phyloP scores from a whole-genome alignment of 2,888 invertebrate genomes.

The Hyposoter dolosus region DNA sequence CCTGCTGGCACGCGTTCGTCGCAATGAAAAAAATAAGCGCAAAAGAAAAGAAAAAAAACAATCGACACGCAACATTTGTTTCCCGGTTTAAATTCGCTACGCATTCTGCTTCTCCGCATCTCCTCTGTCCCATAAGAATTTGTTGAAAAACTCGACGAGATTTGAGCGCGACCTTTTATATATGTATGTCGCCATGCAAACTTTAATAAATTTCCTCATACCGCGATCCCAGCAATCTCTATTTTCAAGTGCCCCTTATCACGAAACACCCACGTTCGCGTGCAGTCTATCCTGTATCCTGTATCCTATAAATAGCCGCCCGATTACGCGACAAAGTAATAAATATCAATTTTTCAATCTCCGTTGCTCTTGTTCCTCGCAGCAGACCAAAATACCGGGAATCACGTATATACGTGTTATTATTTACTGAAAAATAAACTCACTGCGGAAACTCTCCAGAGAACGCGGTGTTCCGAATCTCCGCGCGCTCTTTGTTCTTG shows the following conservation, averaged over 20 bases:
- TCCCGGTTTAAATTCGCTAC: constrained; percentile 33
- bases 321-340: constrained; percentile 33
- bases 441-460: neutral
- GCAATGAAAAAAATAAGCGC: too few species aligned
- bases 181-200: neutral
- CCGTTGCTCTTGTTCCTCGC: neutral
- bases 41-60: constrained; percentile 5
- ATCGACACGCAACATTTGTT: constrained; percentile 44
- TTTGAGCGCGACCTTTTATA: too few species aligned
- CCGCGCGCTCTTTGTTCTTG: neutral
- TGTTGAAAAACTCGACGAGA: neutral
- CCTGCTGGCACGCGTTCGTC: constrained; percentile 58
- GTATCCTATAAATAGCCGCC: neutral
- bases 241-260: constrained; percentile 33
- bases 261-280: constrained; percentile 19
- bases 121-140: neutral
- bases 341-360: constrained; percentile 17
- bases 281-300: constrained; percentile 5
- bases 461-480: too few species aligned
- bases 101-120: neutral
- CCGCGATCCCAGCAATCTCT: neutral
- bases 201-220: too few species aligned
- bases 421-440: constrained; percentile 1
- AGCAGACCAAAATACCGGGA: neutral
- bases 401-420: too few species aligned